Evolutionary conservation across 2,113 vertebrate genomes (phyloP).

Genomic region (Apodemus sylvaticus): DNA sequence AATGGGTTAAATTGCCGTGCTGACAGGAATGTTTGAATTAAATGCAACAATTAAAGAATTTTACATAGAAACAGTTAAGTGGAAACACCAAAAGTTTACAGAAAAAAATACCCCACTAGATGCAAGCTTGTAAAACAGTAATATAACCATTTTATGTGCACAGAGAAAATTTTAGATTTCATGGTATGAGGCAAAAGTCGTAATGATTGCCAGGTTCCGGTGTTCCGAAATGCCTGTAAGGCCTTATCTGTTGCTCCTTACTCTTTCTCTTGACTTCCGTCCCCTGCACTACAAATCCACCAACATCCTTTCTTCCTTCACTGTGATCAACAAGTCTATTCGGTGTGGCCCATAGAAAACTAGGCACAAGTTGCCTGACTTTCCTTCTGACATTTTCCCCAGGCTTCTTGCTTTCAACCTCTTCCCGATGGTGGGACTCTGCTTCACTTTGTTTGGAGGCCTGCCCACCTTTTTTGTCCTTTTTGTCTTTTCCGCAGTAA

Average conservation of each 20-base stretch:
- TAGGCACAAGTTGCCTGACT: conserved; percentile 61
- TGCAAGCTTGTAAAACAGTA: conserved; percentile 42
- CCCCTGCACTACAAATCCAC: conserved; percentile 41
- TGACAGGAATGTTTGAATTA: conserved; percentile 26
- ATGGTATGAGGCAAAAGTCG: conserved; percentile 75
- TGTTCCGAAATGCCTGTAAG: conserved; percentile 53
- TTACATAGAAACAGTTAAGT: conserved; percentile 44
- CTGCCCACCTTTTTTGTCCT: conserved; percentile 7
- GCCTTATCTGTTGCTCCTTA: conserved; percentile 55
- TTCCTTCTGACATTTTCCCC: conserved; percentile 40
- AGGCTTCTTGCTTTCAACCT: conserved; percentile 32
- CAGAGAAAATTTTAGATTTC: conserved; percentile 28
- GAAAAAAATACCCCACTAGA: conserved; percentile 48
- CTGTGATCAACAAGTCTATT: conserved; percentile 45
- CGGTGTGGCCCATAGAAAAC: conserved; percentile 57
- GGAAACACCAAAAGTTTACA: conserved; percentile 48
- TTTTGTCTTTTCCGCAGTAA: not conserved
- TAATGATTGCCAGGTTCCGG: conserved; percentile 74
- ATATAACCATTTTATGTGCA: not conserved
- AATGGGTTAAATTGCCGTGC: conserved; percentile 14
- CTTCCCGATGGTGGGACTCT: not conserved
- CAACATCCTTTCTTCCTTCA: conserved; percentile 49
- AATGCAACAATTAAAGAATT: conserved; percentile 40
- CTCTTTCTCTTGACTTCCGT: conserved; percentile 60
- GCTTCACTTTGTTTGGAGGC: not conserved